These are phyloP conservation scores for Chymomyza amoena DNA, from an alignment of 2,888 invertebrate species.

Conservation along the genomic window DNA sequence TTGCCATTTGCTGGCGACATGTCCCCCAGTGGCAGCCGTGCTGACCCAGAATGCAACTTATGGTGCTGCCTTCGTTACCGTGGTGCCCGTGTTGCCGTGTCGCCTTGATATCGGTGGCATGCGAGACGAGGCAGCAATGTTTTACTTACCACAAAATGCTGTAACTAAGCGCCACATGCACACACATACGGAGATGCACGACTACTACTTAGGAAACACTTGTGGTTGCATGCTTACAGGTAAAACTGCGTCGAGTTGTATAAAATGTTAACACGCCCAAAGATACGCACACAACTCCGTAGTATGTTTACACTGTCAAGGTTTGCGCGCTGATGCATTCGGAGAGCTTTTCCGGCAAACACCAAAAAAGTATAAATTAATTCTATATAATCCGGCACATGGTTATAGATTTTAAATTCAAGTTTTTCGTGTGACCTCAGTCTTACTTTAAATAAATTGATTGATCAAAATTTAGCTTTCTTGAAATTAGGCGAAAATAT, in stretches of 20 bases:
- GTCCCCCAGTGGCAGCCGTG: slow-evolving; percentile 47
- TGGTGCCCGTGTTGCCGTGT: not conserved
- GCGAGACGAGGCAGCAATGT: slow-evolving; percentile 44
- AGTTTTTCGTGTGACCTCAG: no score
- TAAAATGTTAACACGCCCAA: slow-evolving; percentile 20
- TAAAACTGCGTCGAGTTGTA: slow-evolving; percentile 37
- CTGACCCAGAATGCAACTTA: slow-evolving; percentile 71
- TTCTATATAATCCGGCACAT: no score
- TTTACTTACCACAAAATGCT: slow-evolving; percentile 71
- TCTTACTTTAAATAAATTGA: no score
- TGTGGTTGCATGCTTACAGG: slow-evolving; percentile 56
- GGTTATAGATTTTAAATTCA: no score
- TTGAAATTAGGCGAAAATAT: no score
- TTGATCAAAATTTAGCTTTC: no score
- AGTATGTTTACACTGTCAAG: not conserved
- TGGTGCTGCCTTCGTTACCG: not conserved
- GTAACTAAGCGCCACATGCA: slow-evolving; percentile 59
- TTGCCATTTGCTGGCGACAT: slow-evolving; percentile 9
- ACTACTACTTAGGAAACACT: slow-evolving; percentile 65
- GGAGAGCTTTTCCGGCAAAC: no score
- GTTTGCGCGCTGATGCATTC: not conserved
- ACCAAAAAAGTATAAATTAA: no score
- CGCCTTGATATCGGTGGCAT: slow-evolving; percentile 16
- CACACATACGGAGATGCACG: slow-evolving; percentile 40
- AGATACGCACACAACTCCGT: slow-evolving; percentile 5